These are phyloP conservation scores for Oceanodroma tethys DNA, from an alignment of 2,113 vertebrate genomes.

Conservation along the genomic window DNA sequence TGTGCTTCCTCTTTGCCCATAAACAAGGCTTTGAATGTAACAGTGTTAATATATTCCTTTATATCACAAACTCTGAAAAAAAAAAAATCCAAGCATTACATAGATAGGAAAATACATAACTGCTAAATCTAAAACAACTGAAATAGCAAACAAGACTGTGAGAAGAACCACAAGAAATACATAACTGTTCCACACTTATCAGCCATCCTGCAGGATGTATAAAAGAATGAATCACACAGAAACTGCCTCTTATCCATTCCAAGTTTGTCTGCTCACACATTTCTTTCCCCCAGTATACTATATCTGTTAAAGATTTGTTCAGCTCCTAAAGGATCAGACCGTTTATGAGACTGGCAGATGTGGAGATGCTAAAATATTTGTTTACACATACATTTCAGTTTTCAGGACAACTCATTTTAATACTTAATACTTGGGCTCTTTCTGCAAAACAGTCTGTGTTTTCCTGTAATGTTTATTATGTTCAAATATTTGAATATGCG, in stretches of 20 bases:
- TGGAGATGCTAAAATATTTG: background rate
- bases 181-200: background rate
- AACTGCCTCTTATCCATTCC: background rate
- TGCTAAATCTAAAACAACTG: background rate
- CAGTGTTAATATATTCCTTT: background rate
- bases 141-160: background rate
- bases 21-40: background rate
- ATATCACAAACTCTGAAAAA: background rate
- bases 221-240: background rate
- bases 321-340: background rate
- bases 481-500: background rate
- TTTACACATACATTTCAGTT: background rate
- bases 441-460: background rate
- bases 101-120: background rate
- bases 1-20: background rate
- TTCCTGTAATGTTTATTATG: background rate
- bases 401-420: background rate
- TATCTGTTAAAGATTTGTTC: background rate
- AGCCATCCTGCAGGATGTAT: background rate
- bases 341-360: background rate
- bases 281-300: background rate
- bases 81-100: background rate
- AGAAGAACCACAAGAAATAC: background rate
- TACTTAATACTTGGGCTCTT: background rate
- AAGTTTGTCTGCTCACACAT: background rate